These are phyloP conservation scores for Ditylenchus dipsaci DNA, from an alignment of 1,140 invertebrate species.

Conservation along the genomic window DNA sequence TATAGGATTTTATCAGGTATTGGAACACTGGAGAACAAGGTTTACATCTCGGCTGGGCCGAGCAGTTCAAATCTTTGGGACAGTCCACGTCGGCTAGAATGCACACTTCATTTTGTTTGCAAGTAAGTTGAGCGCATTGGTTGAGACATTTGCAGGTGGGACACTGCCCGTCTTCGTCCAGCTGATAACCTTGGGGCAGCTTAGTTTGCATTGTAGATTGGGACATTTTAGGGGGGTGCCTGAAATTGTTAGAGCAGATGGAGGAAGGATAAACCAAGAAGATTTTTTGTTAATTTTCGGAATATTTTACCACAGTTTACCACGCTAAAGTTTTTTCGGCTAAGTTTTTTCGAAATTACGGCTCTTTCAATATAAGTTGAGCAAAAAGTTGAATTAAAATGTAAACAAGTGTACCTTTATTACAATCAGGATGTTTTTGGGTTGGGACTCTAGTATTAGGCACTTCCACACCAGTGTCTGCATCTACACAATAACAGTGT, in stretches of 20 bases:
- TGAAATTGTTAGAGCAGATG: too few relatives aligned
- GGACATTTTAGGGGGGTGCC: slow-evolving; percentile 8
- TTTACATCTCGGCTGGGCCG: slow-evolving; percentile 46
- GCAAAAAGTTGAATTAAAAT: too few relatives aligned
- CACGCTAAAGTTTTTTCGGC: too few relatives aligned
- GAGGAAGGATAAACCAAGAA: too few relatives aligned
- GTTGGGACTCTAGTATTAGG: slow-evolving; percentile 30
- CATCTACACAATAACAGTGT: slow-evolving; percentile 45
- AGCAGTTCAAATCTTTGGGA: slow-evolving; percentile 35
- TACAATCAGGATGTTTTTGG: not conserved
- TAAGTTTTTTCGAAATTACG: too few relatives aligned
- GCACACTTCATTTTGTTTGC: slow-evolving; percentile 36
- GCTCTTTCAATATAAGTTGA: too few relatives aligned
- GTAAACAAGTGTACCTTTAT: not conserved
- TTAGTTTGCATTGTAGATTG: slow-evolving; percentile 15
- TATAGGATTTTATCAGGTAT: not conserved
- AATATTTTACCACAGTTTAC: too few relatives aligned
- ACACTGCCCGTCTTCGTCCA: slow-evolving; percentile 45
- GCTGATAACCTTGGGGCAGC: slow-evolving; percentile 40
- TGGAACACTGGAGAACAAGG: not conserved
- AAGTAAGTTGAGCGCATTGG: slow-evolving; percentile 45
- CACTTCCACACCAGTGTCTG: slow-evolving; percentile 30
- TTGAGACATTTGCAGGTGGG: slow-evolving; percentile 45
- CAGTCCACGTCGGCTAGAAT: slow-evolving; percentile 44
- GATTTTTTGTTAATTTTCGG: too few relatives aligned